Evolutionary conservation across 1,140 invertebrate species (phyloP).

Genomic region (Heliconius hewitsoni): DNA sequence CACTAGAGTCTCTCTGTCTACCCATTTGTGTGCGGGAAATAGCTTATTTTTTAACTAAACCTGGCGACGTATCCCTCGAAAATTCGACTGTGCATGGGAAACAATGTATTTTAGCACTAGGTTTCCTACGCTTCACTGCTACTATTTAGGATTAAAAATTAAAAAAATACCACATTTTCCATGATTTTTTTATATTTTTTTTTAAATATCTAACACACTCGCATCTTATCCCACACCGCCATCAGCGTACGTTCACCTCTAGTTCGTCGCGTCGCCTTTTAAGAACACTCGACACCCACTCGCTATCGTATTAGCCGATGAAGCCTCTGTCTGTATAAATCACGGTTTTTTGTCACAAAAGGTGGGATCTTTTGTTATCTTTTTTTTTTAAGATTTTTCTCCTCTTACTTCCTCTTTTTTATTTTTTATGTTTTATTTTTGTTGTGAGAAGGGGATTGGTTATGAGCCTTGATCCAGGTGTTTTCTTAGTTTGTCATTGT

Average conservation of each 20-base stretch:
- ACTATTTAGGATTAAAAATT: too few relatives aligned
- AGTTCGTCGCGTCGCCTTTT: conserved; percentile 59
- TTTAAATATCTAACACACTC: background rate
- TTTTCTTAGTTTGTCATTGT: too few relatives aligned
- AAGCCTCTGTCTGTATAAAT: conserved; percentile 42
- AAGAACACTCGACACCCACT: conserved; percentile 56
- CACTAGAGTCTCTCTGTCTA: too few relatives aligned
- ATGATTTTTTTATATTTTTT: background rate
- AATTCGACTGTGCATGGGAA: too few relatives aligned
- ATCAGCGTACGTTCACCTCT: conserved; percentile 59
- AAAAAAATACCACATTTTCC: background rate
- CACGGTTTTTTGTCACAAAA: conserved; percentile 28
- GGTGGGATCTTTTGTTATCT: conserved; percentile 7
- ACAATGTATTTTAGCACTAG: too few relatives aligned
- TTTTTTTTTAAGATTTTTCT: conserved; percentile 4
- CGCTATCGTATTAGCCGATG: conserved; percentile 56
- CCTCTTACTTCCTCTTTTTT: background rate
- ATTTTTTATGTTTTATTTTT: background rate
- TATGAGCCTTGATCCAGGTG: too few relatives aligned
- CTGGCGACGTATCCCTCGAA: too few relatives aligned
- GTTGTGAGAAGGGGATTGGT: too few relatives aligned
- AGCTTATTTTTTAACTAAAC: too few relatives aligned
- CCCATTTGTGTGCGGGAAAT: too few relatives aligned
- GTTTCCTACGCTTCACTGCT: too few relatives aligned
- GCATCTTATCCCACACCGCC: conserved; percentile 21